Evolutionary conservation across 2,888 invertebrate species (phyloP).

Genomic region (Pandemis corylana): DNA sequence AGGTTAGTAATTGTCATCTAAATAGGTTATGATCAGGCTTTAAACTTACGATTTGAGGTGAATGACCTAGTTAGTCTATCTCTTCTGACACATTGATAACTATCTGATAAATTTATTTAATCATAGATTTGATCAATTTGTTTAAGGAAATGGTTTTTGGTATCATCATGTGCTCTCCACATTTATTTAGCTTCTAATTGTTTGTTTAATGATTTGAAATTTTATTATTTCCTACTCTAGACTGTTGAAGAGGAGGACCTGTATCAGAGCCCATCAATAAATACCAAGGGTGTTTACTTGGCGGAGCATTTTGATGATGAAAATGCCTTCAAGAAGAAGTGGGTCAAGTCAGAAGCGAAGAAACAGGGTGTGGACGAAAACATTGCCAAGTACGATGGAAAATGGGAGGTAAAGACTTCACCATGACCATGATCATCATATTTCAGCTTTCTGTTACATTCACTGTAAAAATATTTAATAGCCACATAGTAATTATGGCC

Average conservation of each 20-base stretch:
- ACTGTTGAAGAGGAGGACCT: slow-evolving; percentile 73
- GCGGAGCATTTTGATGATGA: slow-evolving; percentile 95
- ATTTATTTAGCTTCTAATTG: neutral
- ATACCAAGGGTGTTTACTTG: slow-evolving; percentile 87
- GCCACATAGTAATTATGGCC: neutral
- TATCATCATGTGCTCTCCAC: neutral
- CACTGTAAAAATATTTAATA: neutral
- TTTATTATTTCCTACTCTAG: slow-evolving; percentile 46
- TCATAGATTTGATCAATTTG: slow-evolving; percentile 3
- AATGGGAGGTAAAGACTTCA: slow-evolving; percentile 82
- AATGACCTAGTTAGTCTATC: slow-evolving; percentile 55
- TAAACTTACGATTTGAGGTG: slow-evolving; percentile 26
- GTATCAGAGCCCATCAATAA: slow-evolving; percentile 90
- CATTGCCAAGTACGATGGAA: slow-evolving; percentile 97
- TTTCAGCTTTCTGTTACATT: neutral
- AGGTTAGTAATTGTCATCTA: slow-evolving; percentile 65
- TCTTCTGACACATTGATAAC: slow-evolving; percentile 24
- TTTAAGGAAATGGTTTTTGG: neutral
- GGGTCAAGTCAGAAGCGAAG: slow-evolving; percentile 96
- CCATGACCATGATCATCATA: neutral
- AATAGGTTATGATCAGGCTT: slow-evolving; percentile 34
- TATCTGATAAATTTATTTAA: slow-evolving; percentile 29
- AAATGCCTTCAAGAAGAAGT: slow-evolving; percentile 89
- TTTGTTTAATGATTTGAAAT: neutral
- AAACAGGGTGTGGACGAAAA: slow-evolving; percentile 95